Evolutionary conservation across 2,113 vertebrate genomes (phyloP).

Genomic region (Ardeotis arabs): DNA sequence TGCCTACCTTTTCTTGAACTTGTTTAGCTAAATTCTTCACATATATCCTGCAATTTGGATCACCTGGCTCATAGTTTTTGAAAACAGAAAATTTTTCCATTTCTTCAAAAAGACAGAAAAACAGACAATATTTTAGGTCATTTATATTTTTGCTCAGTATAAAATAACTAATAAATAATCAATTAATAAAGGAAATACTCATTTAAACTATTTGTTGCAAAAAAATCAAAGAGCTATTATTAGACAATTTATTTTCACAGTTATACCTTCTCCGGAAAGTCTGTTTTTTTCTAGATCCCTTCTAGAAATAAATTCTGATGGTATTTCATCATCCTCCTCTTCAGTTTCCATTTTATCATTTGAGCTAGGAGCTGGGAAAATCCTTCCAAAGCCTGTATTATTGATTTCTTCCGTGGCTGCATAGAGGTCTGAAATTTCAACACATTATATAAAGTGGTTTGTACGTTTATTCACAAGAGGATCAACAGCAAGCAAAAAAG

Average conservation of each 20-base stretch:
- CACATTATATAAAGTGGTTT: background rate
- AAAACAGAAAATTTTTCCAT: slow-evolving; percentile 94
- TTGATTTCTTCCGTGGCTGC: slow-evolving; percentile 36
- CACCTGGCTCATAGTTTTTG: slow-evolving; percentile 93
- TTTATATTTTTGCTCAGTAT: background rate
- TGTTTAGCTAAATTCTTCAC: slow-evolving; percentile 97
- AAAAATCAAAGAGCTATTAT: background rate
- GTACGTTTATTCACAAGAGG: background rate
- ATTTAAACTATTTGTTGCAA: background rate
- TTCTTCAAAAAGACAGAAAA: slow-evolving; percentile 79
- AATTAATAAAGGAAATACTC: background rate
- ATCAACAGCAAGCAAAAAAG: background rate
- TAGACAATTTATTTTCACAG: background rate
- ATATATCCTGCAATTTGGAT: slow-evolving; percentile 96
- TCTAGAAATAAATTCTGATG: slow-evolving; percentile 90
- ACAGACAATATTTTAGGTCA: background rate
- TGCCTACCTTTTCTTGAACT: slow-evolving; percentile 92
- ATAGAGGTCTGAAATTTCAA: slow-evolving; percentile 58
- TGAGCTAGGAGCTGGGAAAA: slow-evolving; percentile 83
- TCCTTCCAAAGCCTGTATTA: slow-evolving; percentile 91
- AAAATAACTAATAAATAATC: background rate
- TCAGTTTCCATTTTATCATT: slow-evolving; percentile 79
- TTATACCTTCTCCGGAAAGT: slow-evolving; percentile 89
- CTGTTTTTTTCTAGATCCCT: slow-evolving; percentile 90
- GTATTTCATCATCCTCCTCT: slow-evolving; percentile 82